Conservation (phyloP, 2,888 invertebrate species). For the Endotricha flammealis region DNA sequence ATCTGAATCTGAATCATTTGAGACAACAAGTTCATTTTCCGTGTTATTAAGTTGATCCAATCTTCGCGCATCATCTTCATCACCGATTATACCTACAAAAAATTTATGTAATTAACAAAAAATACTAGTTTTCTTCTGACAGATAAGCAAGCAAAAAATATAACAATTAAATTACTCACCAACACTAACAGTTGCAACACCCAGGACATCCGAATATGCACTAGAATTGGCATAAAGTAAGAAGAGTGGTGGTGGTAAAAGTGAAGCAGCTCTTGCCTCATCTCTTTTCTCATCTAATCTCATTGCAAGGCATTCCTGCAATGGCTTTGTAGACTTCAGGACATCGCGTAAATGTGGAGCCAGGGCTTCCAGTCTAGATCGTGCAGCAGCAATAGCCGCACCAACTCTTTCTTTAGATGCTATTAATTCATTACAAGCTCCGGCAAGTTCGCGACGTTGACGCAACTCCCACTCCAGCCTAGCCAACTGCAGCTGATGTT, state of each 20-base stretch:
- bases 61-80: constrained; percentile 83
- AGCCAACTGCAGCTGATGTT: constrained; percentile 89
- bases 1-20: constrained; percentile 84
- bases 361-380: constrained; percentile 87
- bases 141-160: constrained; percentile 1
- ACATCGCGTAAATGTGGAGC: constrained; percentile 84
- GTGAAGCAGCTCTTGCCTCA: constrained; percentile 85
- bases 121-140: no score
- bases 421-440: constrained; percentile 85
- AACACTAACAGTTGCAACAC: constrained; percentile 63
- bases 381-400: constrained; percentile 85
- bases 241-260: constrained; percentile 90
- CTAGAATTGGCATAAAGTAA: constrained; percentile 90
- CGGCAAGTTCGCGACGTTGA: constrained; percentile 89
- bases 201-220: constrained; percentile 89
- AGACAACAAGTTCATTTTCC: constrained; percentile 72
- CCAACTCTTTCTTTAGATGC: constrained; percentile 87
- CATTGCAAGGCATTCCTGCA: constrained; percentile 92
- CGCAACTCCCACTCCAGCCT: constrained; percentile 94
- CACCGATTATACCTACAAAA: constrained; percentile 75
- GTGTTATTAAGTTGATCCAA: constrained; percentile 75
- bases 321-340: constrained; percentile 87
- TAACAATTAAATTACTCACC: constrained; percentile 40
- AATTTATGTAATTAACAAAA: constrained; percentile 6
- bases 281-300: constrained; percentile 87